phyloP scores from a whole-genome alignment of 1,140 invertebrate species.

The Trichoplusia ni region DNA sequence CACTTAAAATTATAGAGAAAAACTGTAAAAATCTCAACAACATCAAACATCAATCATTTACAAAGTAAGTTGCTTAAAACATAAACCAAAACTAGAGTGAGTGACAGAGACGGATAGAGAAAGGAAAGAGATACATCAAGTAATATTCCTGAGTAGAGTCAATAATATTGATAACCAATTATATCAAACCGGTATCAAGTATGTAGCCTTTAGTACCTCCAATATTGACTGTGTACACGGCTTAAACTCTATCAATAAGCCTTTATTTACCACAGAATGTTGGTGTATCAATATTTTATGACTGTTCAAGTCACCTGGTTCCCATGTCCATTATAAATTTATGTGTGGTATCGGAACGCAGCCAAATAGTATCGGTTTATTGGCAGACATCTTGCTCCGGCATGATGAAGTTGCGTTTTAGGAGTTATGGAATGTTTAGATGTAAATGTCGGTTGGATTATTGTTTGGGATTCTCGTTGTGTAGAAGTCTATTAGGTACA shows the following conservation, averaged over 20 bases:
- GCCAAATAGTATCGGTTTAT: slow-evolving; percentile 59
- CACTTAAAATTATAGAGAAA: too few relatives aligned
- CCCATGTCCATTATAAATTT: slow-evolving; percentile 49
- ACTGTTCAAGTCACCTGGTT: slow-evolving; percentile 55
- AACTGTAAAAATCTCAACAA: too few relatives aligned
- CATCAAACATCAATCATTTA: too few relatives aligned
- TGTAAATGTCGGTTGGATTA: not conserved
- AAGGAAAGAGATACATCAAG: too few relatives aligned
- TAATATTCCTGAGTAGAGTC: too few relatives aligned
- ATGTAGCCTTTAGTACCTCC: not conserved
- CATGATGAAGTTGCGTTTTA: slow-evolving; percentile 47
- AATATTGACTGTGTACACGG: not conserved
- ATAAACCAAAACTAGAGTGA: too few relatives aligned
- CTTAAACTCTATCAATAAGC: slow-evolving; percentile 5
- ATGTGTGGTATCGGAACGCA: slow-evolving; percentile 52
- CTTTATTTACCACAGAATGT: slow-evolving; percentile 11
- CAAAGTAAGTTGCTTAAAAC: too few relatives aligned
- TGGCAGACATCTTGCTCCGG: slow-evolving; percentile 50
- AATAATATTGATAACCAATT: too few relatives aligned
- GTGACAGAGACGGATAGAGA: too few relatives aligned
- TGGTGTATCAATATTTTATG: slow-evolving; percentile 39
- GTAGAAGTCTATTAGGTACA: too few relatives aligned
- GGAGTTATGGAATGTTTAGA: slow-evolving; percentile 3
- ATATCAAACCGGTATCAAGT: too few relatives aligned
- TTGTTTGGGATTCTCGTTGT: not conserved